These are phyloP conservation scores for Cygnus olor DNA, from an alignment of 2,797 vertebrate species.

Conservation along the genomic window DNA sequence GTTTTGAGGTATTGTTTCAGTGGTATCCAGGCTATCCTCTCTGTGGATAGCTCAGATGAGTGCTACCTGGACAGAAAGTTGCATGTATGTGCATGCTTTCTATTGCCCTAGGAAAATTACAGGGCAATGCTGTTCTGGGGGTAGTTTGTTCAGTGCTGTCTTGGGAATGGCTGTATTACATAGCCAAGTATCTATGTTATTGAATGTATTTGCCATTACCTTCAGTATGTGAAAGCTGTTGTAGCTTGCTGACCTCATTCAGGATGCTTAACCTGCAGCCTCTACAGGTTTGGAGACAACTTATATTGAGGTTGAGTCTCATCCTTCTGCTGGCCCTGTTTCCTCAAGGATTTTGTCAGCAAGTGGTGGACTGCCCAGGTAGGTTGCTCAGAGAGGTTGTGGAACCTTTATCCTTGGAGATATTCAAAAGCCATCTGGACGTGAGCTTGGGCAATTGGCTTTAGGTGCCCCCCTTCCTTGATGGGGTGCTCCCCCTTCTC, in stretches of 20 bases:
- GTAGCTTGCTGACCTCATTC: background rate
- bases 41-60: background rate
- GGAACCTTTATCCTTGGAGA: background rate
- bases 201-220: background rate
- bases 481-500: background rate
- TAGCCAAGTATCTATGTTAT: fast-evolving
- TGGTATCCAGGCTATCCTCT: background rate
- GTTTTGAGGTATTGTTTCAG: background rate
- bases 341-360: background rate
- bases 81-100: background rate
- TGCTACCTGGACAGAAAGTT: background rate
- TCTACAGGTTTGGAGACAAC: background rate
- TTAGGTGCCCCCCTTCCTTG: background rate
- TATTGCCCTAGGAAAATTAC: background rate
- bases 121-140: background rate
- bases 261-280: background rate
- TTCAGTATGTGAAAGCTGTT: background rate
- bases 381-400: background rate
- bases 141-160: background rate
- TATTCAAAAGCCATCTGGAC: background rate
- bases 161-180: background rate
- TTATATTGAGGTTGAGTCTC: fast-evolving
- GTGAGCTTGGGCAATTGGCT: background rate
- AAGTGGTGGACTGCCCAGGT: background rate
- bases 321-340: background rate